These are phyloP conservation scores for Xiphophorus birchmanni DNA, from an alignment of 2,797 vertebrate species.

Conservation along the genomic window DNA sequence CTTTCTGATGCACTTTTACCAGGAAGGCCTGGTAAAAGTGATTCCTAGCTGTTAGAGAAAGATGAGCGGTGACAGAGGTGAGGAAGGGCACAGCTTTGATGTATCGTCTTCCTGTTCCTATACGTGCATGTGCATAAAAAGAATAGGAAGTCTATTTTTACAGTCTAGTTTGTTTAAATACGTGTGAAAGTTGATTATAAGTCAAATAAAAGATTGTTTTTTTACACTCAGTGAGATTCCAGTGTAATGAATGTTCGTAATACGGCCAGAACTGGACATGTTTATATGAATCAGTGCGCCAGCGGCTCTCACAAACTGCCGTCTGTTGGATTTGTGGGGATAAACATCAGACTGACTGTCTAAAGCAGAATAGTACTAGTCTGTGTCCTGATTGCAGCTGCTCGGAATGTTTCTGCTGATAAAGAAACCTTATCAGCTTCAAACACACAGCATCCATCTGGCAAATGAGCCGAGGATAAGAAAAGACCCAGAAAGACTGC, in stretches of 20 bases:
- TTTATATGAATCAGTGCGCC: constrained; percentile 1
- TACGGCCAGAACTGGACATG: background rate
- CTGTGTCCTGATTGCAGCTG: constrained; percentile 41
- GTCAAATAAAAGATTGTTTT: background rate
- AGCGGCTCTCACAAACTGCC: background rate
- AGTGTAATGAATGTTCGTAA: background rate
- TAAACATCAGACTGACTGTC: constrained; percentile 15
- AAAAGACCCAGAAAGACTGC: background rate
- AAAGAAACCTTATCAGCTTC: background rate
- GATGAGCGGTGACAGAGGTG: background rate
- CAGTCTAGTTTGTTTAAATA: background rate
- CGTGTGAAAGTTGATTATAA: background rate
- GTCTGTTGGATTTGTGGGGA: background rate
- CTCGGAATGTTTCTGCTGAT: constrained; percentile 6
- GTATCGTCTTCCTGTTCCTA: constrained; percentile 29
- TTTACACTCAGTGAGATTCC: background rate
- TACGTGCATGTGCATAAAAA: background rate
- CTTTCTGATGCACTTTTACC: background rate
- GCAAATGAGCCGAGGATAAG: background rate
- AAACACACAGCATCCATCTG: background rate
- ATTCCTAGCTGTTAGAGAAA: no score
- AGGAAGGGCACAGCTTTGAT: background rate
- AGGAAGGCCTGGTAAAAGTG: no score
- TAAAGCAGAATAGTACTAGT: constrained; percentile 3
- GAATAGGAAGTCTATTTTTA: background rate